These are phyloP conservation scores for Erythrocercus mccallii DNA, from an alignment of 2,113 vertebrate genomes.

Conservation along the genomic window DNA sequence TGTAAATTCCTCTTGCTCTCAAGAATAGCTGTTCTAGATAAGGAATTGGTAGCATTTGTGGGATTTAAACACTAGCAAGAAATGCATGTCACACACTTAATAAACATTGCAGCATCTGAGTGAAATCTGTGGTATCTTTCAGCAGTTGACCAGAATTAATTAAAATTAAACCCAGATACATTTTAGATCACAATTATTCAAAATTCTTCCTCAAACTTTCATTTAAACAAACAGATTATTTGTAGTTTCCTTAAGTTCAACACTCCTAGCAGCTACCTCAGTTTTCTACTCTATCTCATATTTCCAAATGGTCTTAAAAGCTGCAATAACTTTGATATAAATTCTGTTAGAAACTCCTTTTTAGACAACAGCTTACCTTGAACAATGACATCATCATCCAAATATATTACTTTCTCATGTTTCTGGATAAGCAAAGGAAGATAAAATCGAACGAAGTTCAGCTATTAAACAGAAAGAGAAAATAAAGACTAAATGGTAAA, in stretches of 20 bases:
- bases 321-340: neutral
- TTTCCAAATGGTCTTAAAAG: neutral
- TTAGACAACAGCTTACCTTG: conserved; percentile 78
- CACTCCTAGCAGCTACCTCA: neutral
- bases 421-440: conserved; percentile 86
- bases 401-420: conserved; percentile 89
- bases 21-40: neutral
- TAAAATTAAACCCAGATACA: neutral
- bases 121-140: neutral
- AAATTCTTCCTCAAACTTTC: neutral
- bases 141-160: neutral
- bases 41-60: neutral
- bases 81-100: neutral
- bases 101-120: neutral
- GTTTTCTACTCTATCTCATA: neutral
- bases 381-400: conserved; percentile 96
- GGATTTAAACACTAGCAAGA: neutral
- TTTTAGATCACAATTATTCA: neutral
- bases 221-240: neutral
- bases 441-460: conserved; percentile 96
- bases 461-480: conserved; percentile 71
- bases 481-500: neutral
- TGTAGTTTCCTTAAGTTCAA: neutral
- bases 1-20: neutral
- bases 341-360: neutral